These are phyloP conservation scores for Kobus ellipsiprymnus DNA, from an alignment of 2,113 vertebrate species.

Conservation along the genomic window DNA sequence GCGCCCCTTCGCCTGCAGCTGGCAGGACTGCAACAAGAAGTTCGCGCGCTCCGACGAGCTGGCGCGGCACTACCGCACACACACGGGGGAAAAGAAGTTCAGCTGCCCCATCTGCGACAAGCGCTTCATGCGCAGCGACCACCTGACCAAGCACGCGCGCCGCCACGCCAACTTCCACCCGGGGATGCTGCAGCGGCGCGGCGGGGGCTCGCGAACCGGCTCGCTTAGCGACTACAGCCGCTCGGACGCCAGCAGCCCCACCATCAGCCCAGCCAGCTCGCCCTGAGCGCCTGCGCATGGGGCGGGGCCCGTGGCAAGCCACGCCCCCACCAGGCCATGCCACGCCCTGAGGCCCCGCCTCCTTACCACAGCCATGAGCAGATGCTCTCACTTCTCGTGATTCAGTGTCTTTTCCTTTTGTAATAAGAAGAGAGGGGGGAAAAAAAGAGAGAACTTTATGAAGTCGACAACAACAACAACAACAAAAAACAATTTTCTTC, in stretches of 20 bases:
- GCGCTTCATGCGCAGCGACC: slow-evolving; percentile 98
- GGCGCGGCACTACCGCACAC: slow-evolving; percentile 97
- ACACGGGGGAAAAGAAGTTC: slow-evolving; percentile 98
- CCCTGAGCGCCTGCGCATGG: slow-evolving; percentile 82
- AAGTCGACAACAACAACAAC: slow-evolving; percentile 4
- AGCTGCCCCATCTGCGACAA: slow-evolving; percentile 96
- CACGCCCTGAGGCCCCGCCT: background rate
- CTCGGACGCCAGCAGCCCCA: slow-evolving; percentile 94
- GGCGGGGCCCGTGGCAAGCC: background rate
- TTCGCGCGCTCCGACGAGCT: slow-evolving; percentile 97
- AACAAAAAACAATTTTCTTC: slow-evolving; percentile 63
- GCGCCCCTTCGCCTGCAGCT: slow-evolving; percentile 94
- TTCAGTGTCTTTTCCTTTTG: slow-evolving; percentile 41
- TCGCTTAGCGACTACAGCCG: slow-evolving; percentile 98
- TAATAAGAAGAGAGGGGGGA: slow-evolving; percentile 27
- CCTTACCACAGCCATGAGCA: slow-evolving; percentile 28
- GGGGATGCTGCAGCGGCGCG: slow-evolving; percentile 91
- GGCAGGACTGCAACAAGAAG: slow-evolving; percentile 97
- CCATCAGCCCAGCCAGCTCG: slow-evolving; percentile 94
- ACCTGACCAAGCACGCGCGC: slow-evolving; percentile 96
- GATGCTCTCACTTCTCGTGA: slow-evolving; percentile 40
- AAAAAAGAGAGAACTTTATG: slow-evolving; percentile 38
- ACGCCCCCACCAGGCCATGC: background rate
- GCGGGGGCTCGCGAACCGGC: slow-evolving; percentile 84
- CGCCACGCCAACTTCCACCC: slow-evolving; percentile 96